Evolutionary conservation across 2,888 invertebrate species (phyloP).

Genomic region (Agriopis marginaria): DNA sequence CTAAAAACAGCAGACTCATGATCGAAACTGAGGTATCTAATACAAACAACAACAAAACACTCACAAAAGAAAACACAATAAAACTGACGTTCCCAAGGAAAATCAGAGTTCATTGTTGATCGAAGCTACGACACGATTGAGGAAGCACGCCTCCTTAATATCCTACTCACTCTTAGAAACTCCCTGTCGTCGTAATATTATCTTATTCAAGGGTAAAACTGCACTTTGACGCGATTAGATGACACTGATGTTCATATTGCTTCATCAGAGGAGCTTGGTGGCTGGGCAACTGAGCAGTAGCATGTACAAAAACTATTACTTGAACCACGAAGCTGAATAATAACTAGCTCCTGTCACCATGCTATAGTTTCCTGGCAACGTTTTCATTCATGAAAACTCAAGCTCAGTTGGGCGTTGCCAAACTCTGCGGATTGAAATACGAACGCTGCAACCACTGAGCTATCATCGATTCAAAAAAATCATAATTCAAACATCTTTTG

Average conservation of each 20-base stretch:
- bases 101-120: slow-evolving; percentile 14
- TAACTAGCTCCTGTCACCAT: no score
- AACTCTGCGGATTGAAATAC: no score
- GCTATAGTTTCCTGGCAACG: no score
- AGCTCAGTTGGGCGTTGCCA: no score
- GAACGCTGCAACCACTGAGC: no score
- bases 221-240: neutral
- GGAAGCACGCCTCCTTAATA: slow-evolving; percentile 10
- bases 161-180: slow-evolving; percentile 1
- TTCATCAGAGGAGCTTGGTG: no score
- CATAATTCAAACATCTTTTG: no score
- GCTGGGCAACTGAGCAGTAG: no score
- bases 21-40: neutral
- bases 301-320: no score
- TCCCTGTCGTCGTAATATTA: slow-evolving; percentile 8
- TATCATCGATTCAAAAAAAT: no score
- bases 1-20: neutral
- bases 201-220: neutral
- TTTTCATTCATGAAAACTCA: no score
- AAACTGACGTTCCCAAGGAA: neutral
- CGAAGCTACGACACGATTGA: slow-evolving; percentile 1
- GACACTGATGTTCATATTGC: neutral
- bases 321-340: no score
- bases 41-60: slow-evolving; percentile 5
- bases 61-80: slow-evolving; percentile 10